Evolutionary conservation across 2,797 vertebrate genomes (phyloP), one percentile per base, ranked within the genome.

Genomic region (Tauraco hartlaubi): DNA sequence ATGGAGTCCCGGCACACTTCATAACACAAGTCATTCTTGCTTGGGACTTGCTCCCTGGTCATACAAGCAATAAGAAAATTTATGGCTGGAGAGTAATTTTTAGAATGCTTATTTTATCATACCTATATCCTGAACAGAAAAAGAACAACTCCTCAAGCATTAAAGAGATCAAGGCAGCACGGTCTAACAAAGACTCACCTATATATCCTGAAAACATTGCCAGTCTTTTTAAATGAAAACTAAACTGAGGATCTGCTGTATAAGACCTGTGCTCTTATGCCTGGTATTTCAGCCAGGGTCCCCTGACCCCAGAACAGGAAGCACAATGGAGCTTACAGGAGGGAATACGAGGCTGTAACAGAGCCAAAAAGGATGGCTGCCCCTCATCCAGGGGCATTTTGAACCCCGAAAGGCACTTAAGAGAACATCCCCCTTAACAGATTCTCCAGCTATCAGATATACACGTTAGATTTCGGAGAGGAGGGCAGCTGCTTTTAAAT

Each of bases 261-360:
- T 14, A 37, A 71, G 72, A 28, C 25, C 78, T 51, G 59, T 31
- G 35, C 12, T 11, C 35, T 35, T 11, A 7, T 9, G 67, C 56
- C 67, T n/a, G n/a, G 3, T 18, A 6, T 31, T 37, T 28, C 54
- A 68, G 33, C 20, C 78, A 51, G 62, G 59, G 33, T 6, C 44
- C 48, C 73, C 86, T 31, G 37, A 33, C 5, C 62, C 48, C 31
- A 15, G 48, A 25, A 11, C 56, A 71, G 48, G 5, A 11, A 61
- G 9, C 2, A 16, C 44, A 11, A 0, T 3, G 51, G 5, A 31
- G 20, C 18, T 46, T 10, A 18, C 15, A 29, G 43, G 29, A 66
- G 61, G 33, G 37, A 72, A 54, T 1, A 5, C 1, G 23, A 73
- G 31, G 71, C 67, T 88, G n/a, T 11, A 23, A 35, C 43, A 33